Evolutionary conservation across 2,113 vertebrate species (phyloP).

Genomic region (Hylia prasina): DNA sequence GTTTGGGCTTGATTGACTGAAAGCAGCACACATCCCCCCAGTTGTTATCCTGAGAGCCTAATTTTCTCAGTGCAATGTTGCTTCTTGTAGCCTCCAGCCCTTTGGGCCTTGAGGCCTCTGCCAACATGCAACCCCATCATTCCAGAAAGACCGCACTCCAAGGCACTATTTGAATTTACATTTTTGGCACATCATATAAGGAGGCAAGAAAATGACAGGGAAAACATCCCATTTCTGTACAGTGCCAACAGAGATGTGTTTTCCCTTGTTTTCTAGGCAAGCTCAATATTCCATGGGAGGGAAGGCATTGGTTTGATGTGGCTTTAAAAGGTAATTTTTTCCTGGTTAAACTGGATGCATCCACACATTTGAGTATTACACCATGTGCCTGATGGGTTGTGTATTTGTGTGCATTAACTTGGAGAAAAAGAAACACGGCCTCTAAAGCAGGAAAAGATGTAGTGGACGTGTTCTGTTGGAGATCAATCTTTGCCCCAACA

Average conservation of each 20-base stretch:
- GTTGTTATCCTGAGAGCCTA: conserved; percentile 39
- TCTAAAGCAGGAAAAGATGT: not conserved
- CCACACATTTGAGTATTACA: not conserved
- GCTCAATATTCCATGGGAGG: not conserved
- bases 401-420: not conserved
- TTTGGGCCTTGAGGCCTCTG: not conserved
- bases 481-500: not conserved
- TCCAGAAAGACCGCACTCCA: conserved; percentile 14
- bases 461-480: rapidly evolving
- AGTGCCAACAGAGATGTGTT: not conserved
- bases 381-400: not conserved
- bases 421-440: not conserved
- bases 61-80: not conserved
- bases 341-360: not conserved
- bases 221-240: not conserved
- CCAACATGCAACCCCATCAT: not conserved
- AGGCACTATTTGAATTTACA: not conserved
- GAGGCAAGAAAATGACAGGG: not conserved
- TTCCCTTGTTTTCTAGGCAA: not conserved
- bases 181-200: not conserved
- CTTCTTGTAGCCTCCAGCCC: not conserved
- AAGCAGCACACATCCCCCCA: not conserved
- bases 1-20: conserved; percentile 56
- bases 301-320: not conserved
- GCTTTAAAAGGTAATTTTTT: not conserved